Evolutionary conservation across 2,888 invertebrate species (phyloP).

Genomic region (Lasioglossum morio): DNA sequence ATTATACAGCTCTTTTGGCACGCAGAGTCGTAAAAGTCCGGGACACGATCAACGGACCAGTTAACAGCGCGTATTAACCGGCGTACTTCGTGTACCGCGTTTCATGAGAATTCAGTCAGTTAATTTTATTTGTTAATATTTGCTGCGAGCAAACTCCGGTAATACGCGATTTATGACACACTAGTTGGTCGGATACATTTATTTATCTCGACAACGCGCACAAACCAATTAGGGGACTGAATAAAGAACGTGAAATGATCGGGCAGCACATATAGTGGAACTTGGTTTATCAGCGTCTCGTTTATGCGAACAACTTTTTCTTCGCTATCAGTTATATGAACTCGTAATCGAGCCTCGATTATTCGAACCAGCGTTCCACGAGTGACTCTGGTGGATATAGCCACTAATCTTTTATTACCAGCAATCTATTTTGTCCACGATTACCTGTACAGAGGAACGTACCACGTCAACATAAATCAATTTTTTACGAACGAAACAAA

Average conservation of each 20-base stretch:
- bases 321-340: background rate
- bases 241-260: background rate
- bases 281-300: background rate
- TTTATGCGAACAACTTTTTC: background rate
- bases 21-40: background rate
- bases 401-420: too few relatives aligned
- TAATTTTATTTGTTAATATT: conserved; percentile 4
- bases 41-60: background rate
- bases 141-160: background rate
- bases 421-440: too few relatives aligned
- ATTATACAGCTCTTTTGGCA: background rate
- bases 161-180: background rate
- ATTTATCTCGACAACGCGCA: background rate
- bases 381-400: too few relatives aligned
- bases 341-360: background rate
- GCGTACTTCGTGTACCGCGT: background rate
- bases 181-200: background rate
- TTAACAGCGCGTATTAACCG: background rate
- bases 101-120: background rate
- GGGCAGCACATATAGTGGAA: background rate
- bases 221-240: background rate
- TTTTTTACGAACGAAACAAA: too few relatives aligned
- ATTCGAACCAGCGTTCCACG: background rate
- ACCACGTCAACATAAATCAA: too few relatives aligned
- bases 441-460: too few relatives aligned